A percentile compares a stretch with the other conserved stretches of the same genome.
Evolutionary conservation across 2,888 invertebrate species (phyloP).

Genomic region (Villa cingulata): DNA sequence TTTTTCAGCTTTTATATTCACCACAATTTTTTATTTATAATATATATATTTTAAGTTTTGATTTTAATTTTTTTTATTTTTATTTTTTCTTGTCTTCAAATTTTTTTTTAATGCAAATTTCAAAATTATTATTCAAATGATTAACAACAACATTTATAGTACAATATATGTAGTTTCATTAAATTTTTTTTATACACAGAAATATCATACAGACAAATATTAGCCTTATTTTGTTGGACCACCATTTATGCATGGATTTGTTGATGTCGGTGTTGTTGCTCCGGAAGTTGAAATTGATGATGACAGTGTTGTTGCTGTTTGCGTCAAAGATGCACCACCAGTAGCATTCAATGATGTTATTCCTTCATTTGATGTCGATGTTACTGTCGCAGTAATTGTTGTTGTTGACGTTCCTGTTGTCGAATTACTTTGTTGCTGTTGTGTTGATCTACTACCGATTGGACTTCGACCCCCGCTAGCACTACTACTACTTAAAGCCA

Average conservation of each 20-base stretch:
- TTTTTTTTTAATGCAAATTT: background rate
- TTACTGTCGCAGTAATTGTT: background rate
- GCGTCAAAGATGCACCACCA: no score
- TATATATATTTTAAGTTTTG: no score
- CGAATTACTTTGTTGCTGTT: slow-evolving; percentile 5
- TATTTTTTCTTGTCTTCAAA: no score
- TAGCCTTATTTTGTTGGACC: slow-evolving; percentile 10
- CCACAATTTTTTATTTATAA: no score
- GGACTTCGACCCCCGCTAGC: slow-evolving; percentile 36
- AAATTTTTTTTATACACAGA: background rate
- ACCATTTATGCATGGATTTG: slow-evolving; percentile 11
- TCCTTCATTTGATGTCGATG: background rate
- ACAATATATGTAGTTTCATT: background rate
- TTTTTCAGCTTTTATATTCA: no score
- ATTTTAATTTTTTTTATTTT: no score
- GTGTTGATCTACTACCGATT: slow-evolving; percentile 4
- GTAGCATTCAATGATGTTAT: no score
- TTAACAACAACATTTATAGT: no score
- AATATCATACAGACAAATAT: background rate
- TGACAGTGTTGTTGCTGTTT: background rate
- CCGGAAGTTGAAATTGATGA: background rate
- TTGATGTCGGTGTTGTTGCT: slow-evolving; percentile 2
- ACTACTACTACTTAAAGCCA: slow-evolving; percentile 77
- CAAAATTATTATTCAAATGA: no score
- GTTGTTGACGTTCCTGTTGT: background rate